Base-by-base conservation (phyloP, 2,888 invertebrate genomes). In the Nymphalis urticae region DNA sequence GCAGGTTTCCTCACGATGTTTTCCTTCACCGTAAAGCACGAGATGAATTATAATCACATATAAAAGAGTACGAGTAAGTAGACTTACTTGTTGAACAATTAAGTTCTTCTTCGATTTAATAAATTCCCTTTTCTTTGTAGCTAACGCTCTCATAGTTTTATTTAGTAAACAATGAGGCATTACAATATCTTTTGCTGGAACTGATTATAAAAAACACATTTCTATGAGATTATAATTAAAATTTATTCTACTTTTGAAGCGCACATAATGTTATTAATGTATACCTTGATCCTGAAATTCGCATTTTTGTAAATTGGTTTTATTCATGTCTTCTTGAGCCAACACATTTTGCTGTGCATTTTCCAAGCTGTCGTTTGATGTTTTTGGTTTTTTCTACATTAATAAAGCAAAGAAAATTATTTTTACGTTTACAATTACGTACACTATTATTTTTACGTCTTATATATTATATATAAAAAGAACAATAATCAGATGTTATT, bases 41-140 rank as follows among this genome's bases (percentile, higher is more conserved):
- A n/a, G n/a, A n/a, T n/a, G n/a, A n/a, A n/a, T n/a, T n/a, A n/a
- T n/a, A n/a, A 32, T 6, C 27, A 32, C 27, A 32, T 32, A 32
- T 32, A 32, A 32, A 5, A 6, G 0, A 32, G 27, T 32, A 32
- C 27, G 27, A 32, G 6, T 32, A 32, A 32, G 42, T 19, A 58
- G 13, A 54, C 79, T 75, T 77, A 87, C 92, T 80, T 92, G 92
- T 68, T 86, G 85, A 4, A 72, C 7, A 32, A 89, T 80, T 19
- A 91, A 74, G 71, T 19, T 76, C 72, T 88, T 91, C 21, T 85
- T 82, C 70, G 85, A 47, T 75, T 88, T 89, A 2, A 86, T 60
- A 69, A 90, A 90, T 71, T 92, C 92, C 62, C 90, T 83, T 76
- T 84, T 90, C 74, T 87, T 91, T 8, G 86, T 83, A 1, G 87